Conservation (phyloP, 1,140 invertebrate species). For the Drosophila subobscura region DNA sequence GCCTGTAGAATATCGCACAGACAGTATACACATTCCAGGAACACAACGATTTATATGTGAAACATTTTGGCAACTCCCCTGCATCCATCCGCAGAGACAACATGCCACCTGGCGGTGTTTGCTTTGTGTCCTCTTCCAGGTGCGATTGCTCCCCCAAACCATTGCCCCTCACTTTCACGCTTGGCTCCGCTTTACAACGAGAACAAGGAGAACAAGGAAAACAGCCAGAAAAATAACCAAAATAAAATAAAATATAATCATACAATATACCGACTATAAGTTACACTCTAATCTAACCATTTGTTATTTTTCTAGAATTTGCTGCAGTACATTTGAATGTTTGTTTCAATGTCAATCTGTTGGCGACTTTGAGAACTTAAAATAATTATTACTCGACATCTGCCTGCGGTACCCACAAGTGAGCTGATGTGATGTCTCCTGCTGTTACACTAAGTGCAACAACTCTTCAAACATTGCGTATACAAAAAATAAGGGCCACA, state of each 20-base stretch:
- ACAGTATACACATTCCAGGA: not conserved
- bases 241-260: not conserved
- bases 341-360: too few relatives aligned
- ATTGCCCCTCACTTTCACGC: conserved; percentile 27
- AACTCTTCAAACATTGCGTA: not conserved
- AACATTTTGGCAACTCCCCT: conserved; percentile 21
- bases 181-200: conserved; percentile 8
- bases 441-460: too few relatives aligned
- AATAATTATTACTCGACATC: too few relatives aligned
- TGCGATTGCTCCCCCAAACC: not conserved
- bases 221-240: not conserved
- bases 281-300: too few relatives aligned
- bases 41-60: conserved; percentile 48
- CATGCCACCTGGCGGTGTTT: conserved; percentile 40
- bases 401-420: too few relatives aligned
- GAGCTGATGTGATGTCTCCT: too few relatives aligned
- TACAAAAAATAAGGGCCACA: conserved; percentile 22
- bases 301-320: too few relatives aligned
- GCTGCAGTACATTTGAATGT: too few relatives aligned
- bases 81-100: not conserved
- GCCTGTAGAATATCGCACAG: not conserved
- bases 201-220: too few relatives aligned
- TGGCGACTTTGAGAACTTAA: too few relatives aligned
- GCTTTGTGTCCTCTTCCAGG: conserved; percentile 16
- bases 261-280: too few relatives aligned